A percentile compares a stretch with the other conserved stretches of the same genome.
phyloP scores from a whole-genome alignment of 2,113 vertebrate genomes.

The Muntiacus muntjak region DNA sequence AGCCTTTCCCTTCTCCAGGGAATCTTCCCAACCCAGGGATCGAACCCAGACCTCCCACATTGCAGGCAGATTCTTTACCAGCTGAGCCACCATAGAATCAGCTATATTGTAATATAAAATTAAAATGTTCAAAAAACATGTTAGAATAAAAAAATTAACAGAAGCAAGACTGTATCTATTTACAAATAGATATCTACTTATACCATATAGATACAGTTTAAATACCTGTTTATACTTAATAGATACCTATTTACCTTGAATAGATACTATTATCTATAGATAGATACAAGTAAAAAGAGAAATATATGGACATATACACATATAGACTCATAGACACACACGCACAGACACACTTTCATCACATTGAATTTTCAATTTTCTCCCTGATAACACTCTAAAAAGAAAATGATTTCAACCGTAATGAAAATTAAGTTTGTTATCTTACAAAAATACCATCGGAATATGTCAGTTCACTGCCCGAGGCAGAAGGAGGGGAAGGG shows the following conservation, averaged over 20 bases:
- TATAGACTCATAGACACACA: neutral
- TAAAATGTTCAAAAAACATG: neutral
- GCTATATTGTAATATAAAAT: neutral
- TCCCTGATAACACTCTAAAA: neutral
- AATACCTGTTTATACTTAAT: neutral
- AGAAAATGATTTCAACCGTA: neutral
- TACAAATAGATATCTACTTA: neutral
- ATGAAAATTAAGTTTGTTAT: neutral
- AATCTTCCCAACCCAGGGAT: neutral
- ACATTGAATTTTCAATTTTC: neutral
- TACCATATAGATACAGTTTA: neutral
- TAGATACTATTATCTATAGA: neutral
- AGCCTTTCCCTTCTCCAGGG: neutral
- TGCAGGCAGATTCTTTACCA: neutral
- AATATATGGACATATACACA: neutral
- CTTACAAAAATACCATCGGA: neutral
- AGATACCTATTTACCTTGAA: neutral
- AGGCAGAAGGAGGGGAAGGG: too few relatives aligned
- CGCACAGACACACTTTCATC: neutral
- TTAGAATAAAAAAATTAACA: neutral
- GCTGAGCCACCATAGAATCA: neutral
- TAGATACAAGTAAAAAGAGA: neutral
- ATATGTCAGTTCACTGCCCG: neutral
- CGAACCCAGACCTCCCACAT: fast-evolving
- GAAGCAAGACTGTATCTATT: neutral